Evolutionary conservation across 2,888 invertebrate species (phyloP).

Genomic region (Folsomia manolachei): DNA sequence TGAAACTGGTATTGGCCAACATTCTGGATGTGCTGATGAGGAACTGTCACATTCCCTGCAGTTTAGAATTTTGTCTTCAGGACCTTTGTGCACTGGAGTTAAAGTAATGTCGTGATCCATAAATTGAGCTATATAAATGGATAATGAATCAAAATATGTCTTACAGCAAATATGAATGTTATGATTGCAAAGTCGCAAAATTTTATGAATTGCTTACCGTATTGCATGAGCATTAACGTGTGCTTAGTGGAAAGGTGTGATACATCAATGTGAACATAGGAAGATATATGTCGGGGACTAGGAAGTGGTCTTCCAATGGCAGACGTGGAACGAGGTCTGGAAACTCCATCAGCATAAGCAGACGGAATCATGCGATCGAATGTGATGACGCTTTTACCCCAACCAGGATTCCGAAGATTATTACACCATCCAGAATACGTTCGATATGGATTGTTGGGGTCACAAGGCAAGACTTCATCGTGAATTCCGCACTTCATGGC

Average conservation of each 20-base stretch:
- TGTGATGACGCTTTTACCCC: conserved; percentile 79
- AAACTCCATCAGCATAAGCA: conserved; percentile 84
- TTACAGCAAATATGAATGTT: neutral
- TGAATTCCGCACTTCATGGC: conserved; percentile 70
- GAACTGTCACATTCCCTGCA: conserved; percentile 85
- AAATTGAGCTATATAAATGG: conserved; percentile 56
- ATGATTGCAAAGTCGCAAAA: neutral
- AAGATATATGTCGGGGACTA: conserved; percentile 80
- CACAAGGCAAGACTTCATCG: conserved; percentile 68
- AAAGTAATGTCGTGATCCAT: conserved; percentile 90
- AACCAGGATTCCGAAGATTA: conserved; percentile 75
- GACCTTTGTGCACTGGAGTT: conserved; percentile 63
- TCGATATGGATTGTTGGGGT: conserved; percentile 55
- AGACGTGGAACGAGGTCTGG: conserved; percentile 71
- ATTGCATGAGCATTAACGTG: conserved; percentile 91
- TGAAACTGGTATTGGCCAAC: conserved; percentile 87
- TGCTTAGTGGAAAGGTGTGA: conserved; percentile 84
- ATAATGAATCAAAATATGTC: neutral
- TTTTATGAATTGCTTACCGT: conserved; percentile 55
- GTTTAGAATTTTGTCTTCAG: conserved; percentile 65
- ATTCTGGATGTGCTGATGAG: conserved; percentile 85
- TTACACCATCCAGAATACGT: conserved; percentile 68
- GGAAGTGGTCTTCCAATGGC: conserved; percentile 75
- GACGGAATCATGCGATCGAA: conserved; percentile 81
- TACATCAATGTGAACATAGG: conserved; percentile 85